Evolutionary conservation across 2,797 vertebrate genomes (phyloP).

Genomic region (Phrynocephalus guinanensis): DNA sequence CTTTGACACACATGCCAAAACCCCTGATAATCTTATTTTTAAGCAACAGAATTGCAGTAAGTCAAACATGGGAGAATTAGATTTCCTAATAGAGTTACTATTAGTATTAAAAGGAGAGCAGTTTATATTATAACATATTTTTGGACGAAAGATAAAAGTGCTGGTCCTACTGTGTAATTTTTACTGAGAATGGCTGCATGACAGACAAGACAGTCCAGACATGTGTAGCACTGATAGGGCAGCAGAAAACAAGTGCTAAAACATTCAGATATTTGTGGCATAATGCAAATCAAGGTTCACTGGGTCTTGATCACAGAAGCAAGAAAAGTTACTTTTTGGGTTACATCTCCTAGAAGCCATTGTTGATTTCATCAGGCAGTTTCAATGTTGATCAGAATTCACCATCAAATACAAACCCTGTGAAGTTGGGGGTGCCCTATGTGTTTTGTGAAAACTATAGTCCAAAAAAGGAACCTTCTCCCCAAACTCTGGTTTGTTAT

Average conservation of each 20-base stretch:
- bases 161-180: neutral
- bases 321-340: too few relatives aligned
- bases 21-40: conserved; percentile 60
- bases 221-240: neutral
- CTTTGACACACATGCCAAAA: conserved; percentile 21
- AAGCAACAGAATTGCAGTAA: conserved; percentile 49
- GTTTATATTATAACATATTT: neutral
- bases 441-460: too few relatives aligned
- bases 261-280: neutral
- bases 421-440: too few relatives aligned
- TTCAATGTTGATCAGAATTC: too few relatives aligned
- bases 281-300: neutral
- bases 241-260: neutral
- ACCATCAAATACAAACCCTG: too few relatives aligned
- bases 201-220: neutral
- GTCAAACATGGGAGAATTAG: conserved; percentile 29
- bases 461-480: too few relatives aligned
- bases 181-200: neutral
- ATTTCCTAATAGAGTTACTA: conserved; percentile 57
- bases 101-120: conserved; percentile 50
- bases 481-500: too few relatives aligned
- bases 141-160: conserved; percentile 15
- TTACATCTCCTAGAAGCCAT: neutral
- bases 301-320: neutral
- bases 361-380: neutral